phyloP scores from a whole-genome alignment of 2,113 vertebrate species.

The Albula goreensis region DNA sequence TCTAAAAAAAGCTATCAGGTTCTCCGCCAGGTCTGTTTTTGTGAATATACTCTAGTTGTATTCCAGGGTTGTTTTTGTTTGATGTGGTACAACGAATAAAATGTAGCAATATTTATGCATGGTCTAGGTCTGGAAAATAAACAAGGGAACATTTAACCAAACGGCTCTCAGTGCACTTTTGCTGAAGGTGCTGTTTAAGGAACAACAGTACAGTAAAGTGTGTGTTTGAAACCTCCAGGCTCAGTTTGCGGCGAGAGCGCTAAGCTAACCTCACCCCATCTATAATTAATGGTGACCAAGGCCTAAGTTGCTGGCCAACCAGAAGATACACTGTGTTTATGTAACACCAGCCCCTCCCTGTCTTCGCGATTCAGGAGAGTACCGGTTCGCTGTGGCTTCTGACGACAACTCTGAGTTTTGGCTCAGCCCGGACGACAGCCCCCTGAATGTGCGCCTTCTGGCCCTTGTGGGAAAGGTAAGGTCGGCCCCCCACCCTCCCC shows the following conservation, averaged over 20 bases:
- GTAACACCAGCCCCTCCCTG: neutral
- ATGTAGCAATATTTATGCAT: no score
- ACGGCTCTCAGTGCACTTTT: neutral
- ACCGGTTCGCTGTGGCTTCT: constrained; percentile 87
- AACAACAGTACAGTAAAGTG: neutral
- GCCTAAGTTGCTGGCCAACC: neutral
- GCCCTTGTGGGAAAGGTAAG: constrained; percentile 88
- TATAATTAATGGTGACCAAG: neutral
- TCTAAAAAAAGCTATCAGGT: no score
- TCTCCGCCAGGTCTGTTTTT: no score
- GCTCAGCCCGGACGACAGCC: constrained; percentile 82
- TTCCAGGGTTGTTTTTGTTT: no score
- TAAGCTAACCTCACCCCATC: neutral
- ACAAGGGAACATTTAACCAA: neutral
- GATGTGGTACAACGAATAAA: no score
- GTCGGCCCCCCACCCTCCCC: no score
- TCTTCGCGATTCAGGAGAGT: constrained; percentile 71
- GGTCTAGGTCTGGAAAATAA: no score
- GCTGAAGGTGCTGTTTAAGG: neutral
- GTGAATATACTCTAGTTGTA: no score
- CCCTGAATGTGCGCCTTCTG: constrained; percentile 74
- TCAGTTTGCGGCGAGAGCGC: neutral
- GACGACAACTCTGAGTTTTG: constrained; percentile 95
- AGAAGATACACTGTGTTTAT: neutral
- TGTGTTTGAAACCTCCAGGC: neutral